Evolutionary conservation across 2,888 invertebrate genomes (phyloP), one percentile per base, ranked within the genome.

Genomic region (Rhaphigaster nebulosa): DNA sequence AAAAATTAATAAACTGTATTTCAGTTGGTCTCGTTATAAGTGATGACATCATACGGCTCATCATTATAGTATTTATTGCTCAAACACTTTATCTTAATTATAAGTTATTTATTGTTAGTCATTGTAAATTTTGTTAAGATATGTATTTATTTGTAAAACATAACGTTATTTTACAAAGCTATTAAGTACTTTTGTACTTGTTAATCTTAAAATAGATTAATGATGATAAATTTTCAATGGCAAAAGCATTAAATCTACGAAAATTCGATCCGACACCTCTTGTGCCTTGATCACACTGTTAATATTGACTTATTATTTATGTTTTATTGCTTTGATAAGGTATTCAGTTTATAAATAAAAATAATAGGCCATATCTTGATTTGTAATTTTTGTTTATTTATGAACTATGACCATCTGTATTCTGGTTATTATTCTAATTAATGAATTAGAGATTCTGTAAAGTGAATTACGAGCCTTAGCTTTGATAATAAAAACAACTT

Each of bases 21-120:
- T 41, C 84, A 84, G 84, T 84, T 84, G 84, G 84, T 84, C 84
- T 84, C 45, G n/a, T 84, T 41, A n/a, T n/a, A 13, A 50, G 41
- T 84, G 84, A 84, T 84, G 84, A 12, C 13, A 41, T n/a, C 45
- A 80, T 18, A 84, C 15, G 45, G n/a, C n/a, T 84, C 84, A 84
- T 84, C 84, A 84, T 18, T 84, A 45, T 26, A 50, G 38, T 84
- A 84, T 84, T 84, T 84, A 45, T 84, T 84, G 84, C 84, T 84
- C 84, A 84, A 84, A 50, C n/a, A 45, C 41, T 84, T 45, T 26
- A 84, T 84, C 45, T 45, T 84, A 84, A 50, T 8, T 84, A n/a
- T 84, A 84, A 84, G 84, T 84, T 84, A 84, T 84, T 84, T 84
- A 84, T 84, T 84, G 84, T 84, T 45, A 84, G n/a, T 45, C 41